Evolutionary conservation across 1,140 invertebrate species (phyloP).

Genomic region (Episyrphus balteatus): DNA sequence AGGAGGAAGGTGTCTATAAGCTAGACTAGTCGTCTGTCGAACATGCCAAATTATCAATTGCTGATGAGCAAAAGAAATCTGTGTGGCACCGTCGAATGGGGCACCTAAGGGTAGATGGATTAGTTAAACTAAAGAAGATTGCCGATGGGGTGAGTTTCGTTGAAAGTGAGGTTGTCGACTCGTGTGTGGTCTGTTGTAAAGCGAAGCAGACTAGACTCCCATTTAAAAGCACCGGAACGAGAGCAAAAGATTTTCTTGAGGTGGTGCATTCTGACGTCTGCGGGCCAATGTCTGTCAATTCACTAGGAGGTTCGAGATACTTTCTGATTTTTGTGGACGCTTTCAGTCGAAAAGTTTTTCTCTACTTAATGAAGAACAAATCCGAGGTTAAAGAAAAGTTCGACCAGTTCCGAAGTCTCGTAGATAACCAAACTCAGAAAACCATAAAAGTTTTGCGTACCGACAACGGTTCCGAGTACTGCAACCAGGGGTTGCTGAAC

Average conservation of each 20-base stretch:
- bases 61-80: no score
- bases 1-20: neutral
- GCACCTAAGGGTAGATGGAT: no score
- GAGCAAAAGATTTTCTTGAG: slow-evolving; percentile 19
- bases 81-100: no score
- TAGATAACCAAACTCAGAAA: slow-evolving; percentile 17
- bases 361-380: slow-evolving; percentile 21
- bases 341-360: slow-evolving; percentile 13
- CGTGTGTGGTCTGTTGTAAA: neutral
- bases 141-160: no score
- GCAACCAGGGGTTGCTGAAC: slow-evolving; percentile 4
- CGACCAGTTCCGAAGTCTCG: slow-evolving; percentile 15
- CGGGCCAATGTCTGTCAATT: slow-evolving; percentile 22
- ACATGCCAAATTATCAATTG: no score
- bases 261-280: slow-evolving; percentile 33
- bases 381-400: slow-evolving; percentile 15
- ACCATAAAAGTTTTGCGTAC: slow-evolving; percentile 14
- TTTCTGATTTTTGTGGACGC: slow-evolving; percentile 25
- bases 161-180: no score
- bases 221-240: slow-evolving; percentile 4
- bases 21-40: no score
- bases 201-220: slow-evolving; percentile 6
- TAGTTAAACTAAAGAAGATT: no score
- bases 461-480: slow-evolving; percentile 25
- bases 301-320: slow-evolving; percentile 14